Evolutionary conservation across 2,113 vertebrate genomes (phyloP).

Genomic region (Trichechus manatus): DNA sequence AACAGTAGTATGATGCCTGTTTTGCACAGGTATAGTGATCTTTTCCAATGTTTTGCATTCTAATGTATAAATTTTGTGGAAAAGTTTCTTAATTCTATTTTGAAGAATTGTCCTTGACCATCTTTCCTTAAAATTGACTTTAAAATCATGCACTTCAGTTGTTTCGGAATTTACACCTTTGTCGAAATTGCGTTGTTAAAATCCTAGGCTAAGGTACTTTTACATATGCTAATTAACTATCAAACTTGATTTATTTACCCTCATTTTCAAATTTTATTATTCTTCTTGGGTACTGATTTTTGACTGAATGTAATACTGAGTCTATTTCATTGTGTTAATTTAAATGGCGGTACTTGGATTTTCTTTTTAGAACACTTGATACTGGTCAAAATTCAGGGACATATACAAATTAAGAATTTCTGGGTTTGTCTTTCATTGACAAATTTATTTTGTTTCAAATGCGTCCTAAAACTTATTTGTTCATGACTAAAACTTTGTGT

Average conservation of each 20-base stretch:
- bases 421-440: slow-evolving; percentile 14
- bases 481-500: slow-evolving; percentile 9
- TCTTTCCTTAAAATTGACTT: slow-evolving; percentile 55
- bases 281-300: not conserved
- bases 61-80: slow-evolving; percentile 27
- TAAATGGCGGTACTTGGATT: not conserved
- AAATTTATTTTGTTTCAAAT: slow-evolving; percentile 5
- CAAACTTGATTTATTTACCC: slow-evolving; percentile 27
- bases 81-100: slow-evolving; percentile 4
- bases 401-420: not conserved
- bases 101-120: slow-evolving; percentile 6
- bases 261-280: not conserved
- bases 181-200: slow-evolving; percentile 15
- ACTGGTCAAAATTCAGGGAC: not conserved
- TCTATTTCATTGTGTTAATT: not conserved
- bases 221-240: not conserved
- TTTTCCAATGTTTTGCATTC: slow-evolving; percentile 36
- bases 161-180: slow-evolving; percentile 16
- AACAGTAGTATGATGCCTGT: not conserved
- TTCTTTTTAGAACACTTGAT: slow-evolving; percentile 25
- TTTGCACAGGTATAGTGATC: not conserved
- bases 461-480: not conserved
- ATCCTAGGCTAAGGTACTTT: slow-evolving; percentile 1
- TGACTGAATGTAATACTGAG: not conserved
- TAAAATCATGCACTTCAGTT: not conserved